Base-by-base conservation (phyloP, 2,797 vertebrate genomes). In the Ceyx erithaca region DNA sequence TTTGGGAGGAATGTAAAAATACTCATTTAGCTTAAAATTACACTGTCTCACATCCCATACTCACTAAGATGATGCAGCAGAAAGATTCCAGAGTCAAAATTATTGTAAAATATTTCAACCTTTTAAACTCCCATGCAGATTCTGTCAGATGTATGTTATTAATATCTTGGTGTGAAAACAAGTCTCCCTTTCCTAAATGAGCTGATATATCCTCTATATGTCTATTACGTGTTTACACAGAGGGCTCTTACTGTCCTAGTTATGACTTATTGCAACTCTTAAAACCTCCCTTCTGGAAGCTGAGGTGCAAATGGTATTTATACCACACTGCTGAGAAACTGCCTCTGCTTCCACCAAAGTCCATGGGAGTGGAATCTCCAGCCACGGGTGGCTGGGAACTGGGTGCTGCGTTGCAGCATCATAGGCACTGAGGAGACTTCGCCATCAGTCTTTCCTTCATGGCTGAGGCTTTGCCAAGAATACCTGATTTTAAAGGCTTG, bases 1-100 rank as follows among this genome's bases (percentile, higher is more conserved):
- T 88, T 88, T 73, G 63, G 20, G 35, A 77, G 43, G 59, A 76
- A 33, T 43, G 10, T 63, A 79, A 81, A 94, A 84, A 59, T 62
- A 58, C 4, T 4, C 10, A 30, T 48, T 22, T 63, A 41, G 19
- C 46, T 89, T 70, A 37, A 73, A 71, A 54, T 37, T 76, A n/a
- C 4, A 4, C 18, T 1, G 4, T 70, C 40, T 79, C 20, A 4
- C 45, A 31, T 80, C 43, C n/a, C 14, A 2, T 49, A 40, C 37
- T 67, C 0, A 0, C 10, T 33, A 63, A 30, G 15, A 20, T 57
- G 35, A 57, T 69, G 23, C 11, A 76, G 23, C 31, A 57, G 31
- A 54, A 94, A 46, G 22, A 59, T 40, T 19, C 16, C 26, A n/a
- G 28, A 69, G 61, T 35, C 41, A 70, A 57, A 86, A 54, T 43